These are phyloP conservation scores for Danionella cerebrum DNA, from an alignment of 2,113 vertebrate species.

Conservation along the genomic window DNA sequence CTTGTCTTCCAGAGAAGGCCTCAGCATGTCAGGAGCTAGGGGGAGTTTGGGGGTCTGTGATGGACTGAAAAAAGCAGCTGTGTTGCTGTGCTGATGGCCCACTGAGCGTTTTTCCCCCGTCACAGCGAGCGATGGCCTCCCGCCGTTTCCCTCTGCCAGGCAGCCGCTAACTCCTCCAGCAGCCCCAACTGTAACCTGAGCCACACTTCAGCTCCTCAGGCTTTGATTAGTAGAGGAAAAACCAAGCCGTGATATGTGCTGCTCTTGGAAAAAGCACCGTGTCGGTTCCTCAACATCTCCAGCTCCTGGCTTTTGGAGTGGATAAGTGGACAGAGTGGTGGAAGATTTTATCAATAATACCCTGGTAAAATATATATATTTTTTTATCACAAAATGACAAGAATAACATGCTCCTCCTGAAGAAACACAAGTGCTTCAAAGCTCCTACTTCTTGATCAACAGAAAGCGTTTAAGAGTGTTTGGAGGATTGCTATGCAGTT, in stretches of 20 bases:
- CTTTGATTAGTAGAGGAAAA: slow-evolving; percentile 18
- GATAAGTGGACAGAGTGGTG: too few relatives aligned
- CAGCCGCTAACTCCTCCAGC: neutral
- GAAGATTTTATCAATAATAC: too few relatives aligned
- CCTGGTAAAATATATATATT: too few relatives aligned
- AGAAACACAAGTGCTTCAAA: too few relatives aligned
- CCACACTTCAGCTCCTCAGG: slow-evolving; percentile 1
- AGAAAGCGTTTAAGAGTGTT: too few relatives aligned
- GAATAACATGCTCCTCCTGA: too few relatives aligned
- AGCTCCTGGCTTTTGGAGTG: too few relatives aligned
- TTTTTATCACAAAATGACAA: too few relatives aligned
- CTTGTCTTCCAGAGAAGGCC: slow-evolving; percentile 31
- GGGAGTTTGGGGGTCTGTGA: slow-evolving; percentile 20
- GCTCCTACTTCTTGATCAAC: too few relatives aligned
- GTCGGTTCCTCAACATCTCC: neutral
- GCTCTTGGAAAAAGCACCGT: neutral
- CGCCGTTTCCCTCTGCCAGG: slow-evolving; percentile 3
- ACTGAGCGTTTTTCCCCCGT: slow-evolving; percentile 14
- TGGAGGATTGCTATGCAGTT: too few relatives aligned
- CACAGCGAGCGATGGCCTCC: slow-evolving; percentile 1
- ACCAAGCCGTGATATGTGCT: neutral
- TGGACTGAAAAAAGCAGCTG: slow-evolving; percentile 22
- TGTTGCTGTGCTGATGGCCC: slow-evolving; percentile 18
- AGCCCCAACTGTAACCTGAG: slow-evolving; percentile 5
- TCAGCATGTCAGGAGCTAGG: slow-evolving; percentile 28